Conservation (phyloP, 1,140 invertebrate species). For the Diorhabda sublineata region DNA sequence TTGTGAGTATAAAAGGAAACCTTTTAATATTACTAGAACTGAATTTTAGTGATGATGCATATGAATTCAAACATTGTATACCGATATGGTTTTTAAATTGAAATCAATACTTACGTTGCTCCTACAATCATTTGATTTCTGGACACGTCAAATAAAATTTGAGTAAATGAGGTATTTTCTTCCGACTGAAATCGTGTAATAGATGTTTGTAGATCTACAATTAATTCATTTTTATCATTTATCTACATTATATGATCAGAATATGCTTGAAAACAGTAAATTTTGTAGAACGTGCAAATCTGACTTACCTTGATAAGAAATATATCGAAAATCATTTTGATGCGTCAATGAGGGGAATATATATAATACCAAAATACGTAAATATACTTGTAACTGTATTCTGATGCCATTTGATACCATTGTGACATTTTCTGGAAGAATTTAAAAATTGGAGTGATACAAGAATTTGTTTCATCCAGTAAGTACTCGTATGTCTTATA, state of each 20-base stretch:
- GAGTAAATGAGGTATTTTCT: conserved; percentile 60
- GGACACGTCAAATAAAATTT: conserved; percentile 77
- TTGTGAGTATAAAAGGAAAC: neutral
- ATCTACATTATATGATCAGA: too few relatives aligned
- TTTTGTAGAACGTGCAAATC: neutral
- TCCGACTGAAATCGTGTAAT: conserved; percentile 12
- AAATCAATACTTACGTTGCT: conserved; percentile 36
- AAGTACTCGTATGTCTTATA: too few relatives aligned
- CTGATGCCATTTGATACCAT: conserved; percentile 22
- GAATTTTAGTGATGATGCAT: neutral
- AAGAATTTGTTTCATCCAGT: too few relatives aligned
- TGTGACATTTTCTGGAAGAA: conserved; percentile 5
- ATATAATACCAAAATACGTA: conserved; percentile 14
- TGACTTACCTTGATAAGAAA: conserved; percentile 51
- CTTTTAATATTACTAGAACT: neutral
- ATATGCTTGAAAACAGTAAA: conserved; percentile 8
- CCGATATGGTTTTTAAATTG: neutral
- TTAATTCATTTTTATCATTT: too few relatives aligned
- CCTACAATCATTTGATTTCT: conserved; percentile 66
- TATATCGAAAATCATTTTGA: conserved; percentile 44
- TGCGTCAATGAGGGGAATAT: conserved; percentile 5
- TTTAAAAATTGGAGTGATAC: too few relatives aligned
- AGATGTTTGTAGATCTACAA: conserved; percentile 21
- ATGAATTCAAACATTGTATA: conserved; percentile 6
- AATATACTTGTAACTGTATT: conserved; percentile 10